phyloP scores from a whole-genome alignment of 2,888 invertebrate genomes.

The Lacanobia wlatinum region DNA sequence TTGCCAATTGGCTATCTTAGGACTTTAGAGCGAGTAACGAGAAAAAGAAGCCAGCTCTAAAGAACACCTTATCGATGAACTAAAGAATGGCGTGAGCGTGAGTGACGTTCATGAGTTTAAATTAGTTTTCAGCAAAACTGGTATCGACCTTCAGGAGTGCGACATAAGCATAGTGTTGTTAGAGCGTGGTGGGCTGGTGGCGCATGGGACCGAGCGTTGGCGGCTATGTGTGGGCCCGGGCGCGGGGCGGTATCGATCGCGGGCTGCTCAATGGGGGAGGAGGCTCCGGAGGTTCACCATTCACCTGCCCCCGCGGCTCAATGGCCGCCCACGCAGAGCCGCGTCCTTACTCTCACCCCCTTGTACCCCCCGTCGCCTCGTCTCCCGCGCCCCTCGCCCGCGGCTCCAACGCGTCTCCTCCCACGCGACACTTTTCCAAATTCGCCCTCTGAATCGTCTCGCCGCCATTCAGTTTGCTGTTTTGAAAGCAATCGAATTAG shows the following conservation, averaged over 20 bases:
- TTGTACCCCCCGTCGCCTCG: constrained; percentile 59
- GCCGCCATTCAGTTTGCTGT: constrained; percentile 83
- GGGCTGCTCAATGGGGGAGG: constrained; percentile 81
- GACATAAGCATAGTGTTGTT: constrained; percentile 54
- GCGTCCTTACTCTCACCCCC: constrained; percentile 75
- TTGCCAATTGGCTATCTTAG: not conserved
- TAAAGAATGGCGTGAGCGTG: not conserved
- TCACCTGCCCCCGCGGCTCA: constrained; percentile 88
- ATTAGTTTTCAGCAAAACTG: constrained; percentile 48
- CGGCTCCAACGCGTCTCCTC: constrained; percentile 82
- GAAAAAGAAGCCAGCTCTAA: not conserved
- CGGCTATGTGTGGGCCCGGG: constrained; percentile 57
- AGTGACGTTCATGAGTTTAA: constrained; percentile 34
- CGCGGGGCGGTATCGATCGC: constrained; percentile 83
- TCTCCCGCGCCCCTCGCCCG: constrained; percentile 56
- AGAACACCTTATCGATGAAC: not conserved
- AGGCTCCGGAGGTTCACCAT: constrained; percentile 80
- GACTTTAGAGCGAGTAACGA: constrained; percentile 2
- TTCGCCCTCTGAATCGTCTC: constrained; percentile 82
- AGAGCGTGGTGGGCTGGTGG: constrained; percentile 45
- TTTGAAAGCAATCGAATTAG: constrained; percentile 83
- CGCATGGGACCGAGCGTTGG: constrained; percentile 50
- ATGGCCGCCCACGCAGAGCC: constrained; percentile 87
- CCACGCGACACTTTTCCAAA: constrained; percentile 85
- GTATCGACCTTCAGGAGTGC: constrained; percentile 61